Evolutionary conservation across 2,797 vertebrate species (phyloP), one percentile per base, ranked within the genome.

Genomic region (Coracias cyanogaster): DNA sequence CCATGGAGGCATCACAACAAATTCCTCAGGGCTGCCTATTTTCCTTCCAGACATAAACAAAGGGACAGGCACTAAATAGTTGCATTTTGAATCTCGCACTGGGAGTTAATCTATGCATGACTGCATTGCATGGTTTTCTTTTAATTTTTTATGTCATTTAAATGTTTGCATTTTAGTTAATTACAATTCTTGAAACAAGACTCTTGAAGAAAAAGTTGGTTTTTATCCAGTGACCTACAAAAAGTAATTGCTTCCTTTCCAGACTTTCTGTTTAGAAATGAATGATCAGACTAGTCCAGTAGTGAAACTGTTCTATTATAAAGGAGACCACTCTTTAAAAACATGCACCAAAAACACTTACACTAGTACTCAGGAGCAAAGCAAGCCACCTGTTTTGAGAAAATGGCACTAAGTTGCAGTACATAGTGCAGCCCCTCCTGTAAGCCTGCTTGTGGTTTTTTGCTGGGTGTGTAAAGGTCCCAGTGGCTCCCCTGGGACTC

Each of bases 191-290:
- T 93, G 69, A 85, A 93, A 69, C 15, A 78, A 65, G 43, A 58
- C 22, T 83, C 33, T 61, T 78, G 55, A 95, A 91, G 61, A 91
- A 88, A 86, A 94, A 28, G 7, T 31, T 19, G 46, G 2, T 0
- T 37, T 86, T 77, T 82, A 80, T 91, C 35, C 70, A 43, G 61
- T 90, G 80, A 89, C 88, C 67, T 91, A 91, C 73, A 93, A 81
- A 90, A 92, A 81, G 25, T 74, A 91, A 88, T 90, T 77, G 29
- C 85, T 64, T 11, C 61, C 33, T 93, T 86, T 92, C 54, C 43
- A 84, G 74, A 65, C 81, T 66, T 86, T 82, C 55, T 70, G 31
- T 89, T 92, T 86, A 84, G 76, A 92, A 93, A 92, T 39, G 72
- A 86, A 96, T 20, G 18, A 51, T 46, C 45, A 61, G 66, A 90